Percentiles rank a stretch among this genome's conserved stretches.
These are phyloP conservation scores for Drosophila formosana DNA, from an alignment of 2,888 invertebrate species.

Conservation along the genomic window DNA sequence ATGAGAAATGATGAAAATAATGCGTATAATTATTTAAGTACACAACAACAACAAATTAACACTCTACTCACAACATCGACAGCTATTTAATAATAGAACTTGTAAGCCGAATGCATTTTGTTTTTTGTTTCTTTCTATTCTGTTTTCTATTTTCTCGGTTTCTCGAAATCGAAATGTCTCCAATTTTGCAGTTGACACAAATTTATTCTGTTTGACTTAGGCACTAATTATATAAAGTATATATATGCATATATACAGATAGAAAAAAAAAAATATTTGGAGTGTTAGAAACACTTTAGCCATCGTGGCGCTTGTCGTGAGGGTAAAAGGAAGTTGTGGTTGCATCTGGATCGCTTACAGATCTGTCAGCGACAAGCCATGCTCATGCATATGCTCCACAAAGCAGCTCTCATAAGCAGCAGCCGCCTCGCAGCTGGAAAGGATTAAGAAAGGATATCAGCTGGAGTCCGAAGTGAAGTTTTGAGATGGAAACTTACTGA, in stretches of 20 bases:
- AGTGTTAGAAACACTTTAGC: constrained; percentile 28
- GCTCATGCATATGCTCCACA: constrained; percentile 64
- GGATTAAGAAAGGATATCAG: not conserved
- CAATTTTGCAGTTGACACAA: constrained; percentile 13
- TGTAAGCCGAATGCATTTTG: constrained; percentile 31
- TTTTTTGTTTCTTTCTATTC: not conserved
- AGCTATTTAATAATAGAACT: constrained; percentile 44
- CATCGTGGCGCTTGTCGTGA: constrained; percentile 53
- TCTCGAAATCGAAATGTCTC: not conserved
- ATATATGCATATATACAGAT: not conserved
- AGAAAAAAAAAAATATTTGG: constrained; percentile 10
- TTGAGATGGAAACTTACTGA: constrained; percentile 68
- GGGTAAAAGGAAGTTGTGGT: not conserved
- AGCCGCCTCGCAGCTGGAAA: constrained; percentile 79
- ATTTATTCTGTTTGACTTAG: constrained; percentile 28
- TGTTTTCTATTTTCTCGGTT: not conserved
- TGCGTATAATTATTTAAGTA: not conserved
- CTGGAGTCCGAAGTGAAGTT: not conserved
- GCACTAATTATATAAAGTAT: constrained; percentile 17
- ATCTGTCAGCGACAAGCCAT: constrained; percentile 59
- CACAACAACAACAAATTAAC: not conserved
- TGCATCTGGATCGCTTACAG: not conserved
- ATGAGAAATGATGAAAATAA: not conserved
- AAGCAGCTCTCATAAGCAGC: constrained; percentile 73
- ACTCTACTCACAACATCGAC: constrained; percentile 5